Evolutionary conservation across 2,113 vertebrate species (phyloP).

Genomic region (Mesoclemmys tuberculata): DNA sequence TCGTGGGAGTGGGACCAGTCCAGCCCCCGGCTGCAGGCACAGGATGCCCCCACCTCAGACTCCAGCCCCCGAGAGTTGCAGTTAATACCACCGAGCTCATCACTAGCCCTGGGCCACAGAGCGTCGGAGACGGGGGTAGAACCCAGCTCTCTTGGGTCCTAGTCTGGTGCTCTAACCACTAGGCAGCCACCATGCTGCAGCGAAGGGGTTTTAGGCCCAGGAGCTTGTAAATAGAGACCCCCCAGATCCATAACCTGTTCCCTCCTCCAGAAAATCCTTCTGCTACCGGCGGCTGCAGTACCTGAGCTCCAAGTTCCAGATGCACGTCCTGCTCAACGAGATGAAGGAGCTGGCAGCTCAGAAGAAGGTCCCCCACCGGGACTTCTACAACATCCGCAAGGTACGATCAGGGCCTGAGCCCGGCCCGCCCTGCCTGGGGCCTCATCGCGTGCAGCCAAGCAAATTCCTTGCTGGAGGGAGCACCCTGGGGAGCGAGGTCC

Average conservation of each 20-base stretch:
- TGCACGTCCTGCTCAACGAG: conserved; percentile 97
- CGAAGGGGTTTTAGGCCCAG: background rate
- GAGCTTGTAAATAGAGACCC: background rate
- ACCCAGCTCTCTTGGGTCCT: background rate
- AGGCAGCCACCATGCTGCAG: background rate
- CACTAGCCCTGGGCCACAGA: background rate
- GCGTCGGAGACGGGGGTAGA: background rate
- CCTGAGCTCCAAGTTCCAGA: conserved; percentile 97
- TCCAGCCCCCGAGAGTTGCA: background rate
- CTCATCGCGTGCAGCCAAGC: too few relatives aligned
- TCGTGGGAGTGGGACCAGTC: background rate
- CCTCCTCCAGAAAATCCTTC: conserved; percentile 91
- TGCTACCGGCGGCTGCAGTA: conserved; percentile 98
- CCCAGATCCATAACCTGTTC: background rate
- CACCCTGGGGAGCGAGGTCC: background rate
- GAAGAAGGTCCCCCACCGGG: conserved; percentile 96
- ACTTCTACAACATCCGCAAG: conserved; percentile 99
- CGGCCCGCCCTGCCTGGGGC: too few relatives aligned
- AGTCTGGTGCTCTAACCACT: fast-evolving
- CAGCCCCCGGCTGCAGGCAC: background rate
- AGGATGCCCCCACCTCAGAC: background rate
- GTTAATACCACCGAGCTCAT: background rate
- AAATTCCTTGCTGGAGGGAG: background rate
- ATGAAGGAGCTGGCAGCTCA: conserved; percentile 98
- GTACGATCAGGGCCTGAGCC: conserved; percentile 51